Conservation (phyloP, 2,113 vertebrate genomes). For the Chunga burmeisteri region DNA sequence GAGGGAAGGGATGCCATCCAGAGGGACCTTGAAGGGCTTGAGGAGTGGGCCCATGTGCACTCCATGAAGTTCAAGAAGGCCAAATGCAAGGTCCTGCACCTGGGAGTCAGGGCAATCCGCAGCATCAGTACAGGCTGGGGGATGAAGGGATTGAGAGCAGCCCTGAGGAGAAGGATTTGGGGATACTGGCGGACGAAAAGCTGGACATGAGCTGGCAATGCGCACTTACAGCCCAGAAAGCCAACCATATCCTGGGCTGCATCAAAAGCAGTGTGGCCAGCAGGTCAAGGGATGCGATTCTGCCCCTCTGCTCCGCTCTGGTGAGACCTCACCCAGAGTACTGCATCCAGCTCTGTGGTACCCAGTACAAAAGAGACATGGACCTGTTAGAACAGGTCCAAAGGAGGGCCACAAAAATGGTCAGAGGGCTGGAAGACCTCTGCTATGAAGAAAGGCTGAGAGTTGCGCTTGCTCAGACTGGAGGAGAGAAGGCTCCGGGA, state of each 20-base stretch:
- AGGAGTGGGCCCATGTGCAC: neutral
- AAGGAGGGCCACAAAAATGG: neutral
- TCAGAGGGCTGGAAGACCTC: neutral
- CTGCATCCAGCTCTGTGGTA: neutral
- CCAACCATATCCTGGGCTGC: neutral
- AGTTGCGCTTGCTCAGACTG: neutral
- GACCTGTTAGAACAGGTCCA: neutral
- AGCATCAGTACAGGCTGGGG: neutral
- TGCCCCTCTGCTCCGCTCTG: neutral
- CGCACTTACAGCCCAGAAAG: neutral
- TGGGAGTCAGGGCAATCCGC: neutral
- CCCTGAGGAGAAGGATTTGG: neutral
- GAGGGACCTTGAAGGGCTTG: neutral
- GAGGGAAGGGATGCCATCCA: neutral
- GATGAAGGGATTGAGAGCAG: neutral
- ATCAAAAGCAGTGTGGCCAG: neutral
- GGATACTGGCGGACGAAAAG: neutral
- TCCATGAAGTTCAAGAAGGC: neutral
- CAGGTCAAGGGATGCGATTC: neutral
- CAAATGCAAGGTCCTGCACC: neutral
- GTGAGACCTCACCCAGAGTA: neutral
- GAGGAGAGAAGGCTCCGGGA: neutral
- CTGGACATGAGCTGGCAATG: neutral
- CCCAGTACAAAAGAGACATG: neutral
- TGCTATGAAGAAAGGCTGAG: neutral